Conservation (phyloP, 2,113 vertebrate species). For the Riparia riparia region DNA sequence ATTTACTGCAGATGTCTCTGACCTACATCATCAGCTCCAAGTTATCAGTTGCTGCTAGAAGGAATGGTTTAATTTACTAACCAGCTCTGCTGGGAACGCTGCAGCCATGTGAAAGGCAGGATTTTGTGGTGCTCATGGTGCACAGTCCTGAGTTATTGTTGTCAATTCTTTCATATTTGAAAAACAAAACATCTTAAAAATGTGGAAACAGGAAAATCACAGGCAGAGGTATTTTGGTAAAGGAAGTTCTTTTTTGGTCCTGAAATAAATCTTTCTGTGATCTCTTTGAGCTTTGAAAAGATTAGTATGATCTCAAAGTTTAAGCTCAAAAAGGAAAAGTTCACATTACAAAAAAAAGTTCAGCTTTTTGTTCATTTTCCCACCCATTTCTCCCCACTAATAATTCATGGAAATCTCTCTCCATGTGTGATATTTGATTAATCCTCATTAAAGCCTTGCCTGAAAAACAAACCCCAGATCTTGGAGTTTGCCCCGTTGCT, state of each 20-base stretch:
- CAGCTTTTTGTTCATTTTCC: not conserved
- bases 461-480: not conserved
- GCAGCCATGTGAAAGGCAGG: not conserved
- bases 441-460: not conserved
- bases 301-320: not conserved
- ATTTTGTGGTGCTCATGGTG: not conserved
- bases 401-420: not conserved
- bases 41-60: slow-evolving; percentile 42
- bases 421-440: not conserved
- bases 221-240: not conserved
- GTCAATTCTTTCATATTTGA: not conserved
- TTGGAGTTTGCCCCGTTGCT: not conserved
- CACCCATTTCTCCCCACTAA: not conserved
- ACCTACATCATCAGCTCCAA: slow-evolving; percentile 41
- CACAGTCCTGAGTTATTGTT: not conserved
- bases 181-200: slow-evolving; percentile 24
- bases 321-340: not conserved
- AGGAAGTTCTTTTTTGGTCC: not conserved
- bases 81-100: slow-evolving; percentile 25
- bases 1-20: slow-evolving; percentile 47
- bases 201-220: not conserved
- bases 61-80: slow-evolving; percentile 56
- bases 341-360: not conserved
- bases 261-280: not conserved
- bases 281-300: not conserved